Conservation (phyloP, 2,113 vertebrate species). For the Ariopsis seemanni region DNA sequence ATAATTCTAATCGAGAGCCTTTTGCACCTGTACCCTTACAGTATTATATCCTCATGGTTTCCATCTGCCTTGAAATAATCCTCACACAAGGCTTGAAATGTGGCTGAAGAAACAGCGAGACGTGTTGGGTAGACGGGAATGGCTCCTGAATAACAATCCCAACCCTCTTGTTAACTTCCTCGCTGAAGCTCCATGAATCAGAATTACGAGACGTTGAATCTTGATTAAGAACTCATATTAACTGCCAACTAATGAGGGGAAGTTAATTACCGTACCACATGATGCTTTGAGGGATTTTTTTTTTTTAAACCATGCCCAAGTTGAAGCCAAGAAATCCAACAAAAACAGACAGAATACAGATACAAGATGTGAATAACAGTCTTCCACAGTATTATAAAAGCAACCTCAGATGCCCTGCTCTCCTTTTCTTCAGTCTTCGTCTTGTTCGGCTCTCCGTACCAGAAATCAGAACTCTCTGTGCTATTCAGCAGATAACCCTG, state of each 20-base stretch:
- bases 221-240: neutral
- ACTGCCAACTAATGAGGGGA: neutral
- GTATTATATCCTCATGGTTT: neutral
- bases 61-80: neutral
- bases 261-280: neutral
- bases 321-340: neutral
- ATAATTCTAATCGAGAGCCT: neutral
- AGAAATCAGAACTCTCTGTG: neutral
- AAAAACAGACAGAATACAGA: neutral
- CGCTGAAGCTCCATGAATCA: neutral
- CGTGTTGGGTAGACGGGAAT: neutral
- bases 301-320: neutral
- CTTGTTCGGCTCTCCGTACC: neutral
- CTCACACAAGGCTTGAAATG: neutral
- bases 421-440: conserved; percentile 3
- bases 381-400: neutral
- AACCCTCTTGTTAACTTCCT: neutral
- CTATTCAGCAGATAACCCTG: neutral
- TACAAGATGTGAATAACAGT: neutral
- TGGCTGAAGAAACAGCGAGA: neutral
- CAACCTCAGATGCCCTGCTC: neutral
- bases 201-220: neutral
- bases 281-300: neutral
- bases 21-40: neutral
- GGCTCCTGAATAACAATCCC: neutral